Conservation (phyloP, 2,113 vertebrate species). For the Grammomys surdaster region DNA sequence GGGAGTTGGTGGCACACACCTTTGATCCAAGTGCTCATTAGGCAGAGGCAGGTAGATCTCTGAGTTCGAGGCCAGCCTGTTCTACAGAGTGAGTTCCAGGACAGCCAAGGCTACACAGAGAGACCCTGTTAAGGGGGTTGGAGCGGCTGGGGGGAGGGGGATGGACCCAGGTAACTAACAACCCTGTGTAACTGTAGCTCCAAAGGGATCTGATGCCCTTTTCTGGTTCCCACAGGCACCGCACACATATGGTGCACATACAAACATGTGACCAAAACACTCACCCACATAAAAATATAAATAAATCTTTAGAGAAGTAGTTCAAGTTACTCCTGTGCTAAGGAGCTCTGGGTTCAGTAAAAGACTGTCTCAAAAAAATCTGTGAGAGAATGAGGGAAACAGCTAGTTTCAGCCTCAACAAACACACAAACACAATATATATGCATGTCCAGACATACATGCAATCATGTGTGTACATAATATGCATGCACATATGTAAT, state of each 20-base stretch:
- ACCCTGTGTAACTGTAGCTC: not conserved
- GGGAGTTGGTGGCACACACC: no score
- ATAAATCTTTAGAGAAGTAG: not conserved
- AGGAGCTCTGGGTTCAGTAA: not conserved
- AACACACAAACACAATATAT: no score
- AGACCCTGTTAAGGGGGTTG: no score
- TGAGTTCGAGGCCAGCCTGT: no score
- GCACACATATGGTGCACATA: not conserved
- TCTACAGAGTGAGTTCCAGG: no score
- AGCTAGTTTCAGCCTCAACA: not conserved
- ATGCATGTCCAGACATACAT: not conserved
- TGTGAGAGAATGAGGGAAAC: not conserved
- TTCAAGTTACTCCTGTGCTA: not conserved
- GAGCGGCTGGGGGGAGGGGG: no score
- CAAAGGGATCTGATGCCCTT: not conserved
- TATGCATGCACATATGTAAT: no score
- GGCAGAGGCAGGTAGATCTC: no score
- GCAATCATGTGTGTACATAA: no score
- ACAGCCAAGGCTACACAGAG: no score
- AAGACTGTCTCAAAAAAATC: not conserved
- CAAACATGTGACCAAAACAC: not conserved
- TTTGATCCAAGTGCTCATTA: no score
- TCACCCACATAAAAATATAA: not conserved
- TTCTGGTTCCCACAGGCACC: not conserved
- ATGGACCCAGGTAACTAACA: not conserved